These are phyloP conservation scores for Urocynchramus pylzowi DNA, from an alignment of 2,113 vertebrate species.

Conservation along the genomic window DNA sequence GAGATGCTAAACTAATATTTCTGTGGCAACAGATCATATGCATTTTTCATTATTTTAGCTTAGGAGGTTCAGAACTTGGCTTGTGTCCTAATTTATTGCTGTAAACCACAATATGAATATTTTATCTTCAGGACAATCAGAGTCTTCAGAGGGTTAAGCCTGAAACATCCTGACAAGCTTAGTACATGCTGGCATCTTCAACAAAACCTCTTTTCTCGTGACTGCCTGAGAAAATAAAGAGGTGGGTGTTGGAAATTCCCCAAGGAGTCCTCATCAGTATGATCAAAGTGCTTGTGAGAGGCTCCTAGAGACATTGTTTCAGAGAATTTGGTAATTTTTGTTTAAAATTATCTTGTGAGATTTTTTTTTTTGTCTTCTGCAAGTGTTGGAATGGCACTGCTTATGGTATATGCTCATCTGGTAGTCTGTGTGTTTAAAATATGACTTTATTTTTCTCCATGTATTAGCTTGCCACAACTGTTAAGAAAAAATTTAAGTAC, in stretches of 20 bases:
- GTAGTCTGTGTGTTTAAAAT: background rate
- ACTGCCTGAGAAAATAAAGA: slow-evolving; percentile 43
- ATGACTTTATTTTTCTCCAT: background rate
- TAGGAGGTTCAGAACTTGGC: background rate
- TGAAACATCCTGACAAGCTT: background rate
- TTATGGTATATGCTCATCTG: background rate
- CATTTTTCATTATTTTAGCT: background rate
- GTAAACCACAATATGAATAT: background rate
- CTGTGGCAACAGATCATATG: background rate
- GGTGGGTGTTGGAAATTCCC: slow-evolving; percentile 43
- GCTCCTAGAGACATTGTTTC: background rate
- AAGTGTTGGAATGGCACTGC: background rate
- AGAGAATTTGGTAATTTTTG: background rate
- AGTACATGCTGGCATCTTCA: background rate
- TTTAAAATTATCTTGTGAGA: background rate
- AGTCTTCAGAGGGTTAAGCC: background rate
- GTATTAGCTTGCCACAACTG: background rate
- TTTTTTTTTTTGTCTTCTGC: background rate
- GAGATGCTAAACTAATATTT: background rate
- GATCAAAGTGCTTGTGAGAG: background rate
- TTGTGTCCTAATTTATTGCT: background rate
- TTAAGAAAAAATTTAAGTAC: background rate
- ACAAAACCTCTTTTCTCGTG: slow-evolving; percentile 38
- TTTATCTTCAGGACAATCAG: background rate
- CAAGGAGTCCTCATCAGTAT: background rate